Percentiles rank a stretch among this genome's conserved stretches.
These are phyloP conservation scores for Peromyscus aztecus DNA, from an alignment of 2,797 vertebrate species.

Conservation along the genomic window DNA sequence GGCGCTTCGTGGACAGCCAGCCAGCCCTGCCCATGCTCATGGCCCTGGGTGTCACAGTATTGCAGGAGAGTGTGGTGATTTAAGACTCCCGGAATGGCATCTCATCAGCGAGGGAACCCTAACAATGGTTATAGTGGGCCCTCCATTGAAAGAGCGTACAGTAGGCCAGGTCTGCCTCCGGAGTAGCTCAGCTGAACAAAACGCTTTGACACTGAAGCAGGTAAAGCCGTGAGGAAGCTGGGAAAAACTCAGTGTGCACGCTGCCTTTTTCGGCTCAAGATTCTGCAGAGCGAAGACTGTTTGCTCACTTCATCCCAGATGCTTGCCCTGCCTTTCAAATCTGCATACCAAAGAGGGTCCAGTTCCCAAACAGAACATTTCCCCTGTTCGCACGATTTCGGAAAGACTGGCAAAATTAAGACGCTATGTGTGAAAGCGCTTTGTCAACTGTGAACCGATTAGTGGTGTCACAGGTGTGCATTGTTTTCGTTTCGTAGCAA, in stretches of 20 bases:
- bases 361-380: not conserved
- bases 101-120: not conserved
- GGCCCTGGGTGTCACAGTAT: not conserved
- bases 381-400: not conserved
- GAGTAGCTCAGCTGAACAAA: not conserved
- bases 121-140: not conserved
- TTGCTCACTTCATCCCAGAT: not conserved
- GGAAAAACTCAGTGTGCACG: not conserved
- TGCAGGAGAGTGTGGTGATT: no score
- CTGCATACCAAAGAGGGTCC: not conserved
- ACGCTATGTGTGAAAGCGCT: not conserved
- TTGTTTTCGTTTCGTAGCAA: not conserved
- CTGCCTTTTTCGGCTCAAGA: not conserved
- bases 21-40: no score
- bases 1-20: not conserved
- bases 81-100: not conserved
- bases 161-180: conserved; percentile 19
- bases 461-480: not conserved
- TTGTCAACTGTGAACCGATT: conserved; percentile 24
- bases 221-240: not conserved
- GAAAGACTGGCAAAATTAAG: not conserved
- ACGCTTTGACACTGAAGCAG: not conserved
- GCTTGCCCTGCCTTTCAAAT: not conserved
- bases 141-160: not conserved
- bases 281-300: not conserved